Base-by-base conservation (phyloP, 2,797 vertebrate genomes). In the Macroramphosus scolopax region DNA sequence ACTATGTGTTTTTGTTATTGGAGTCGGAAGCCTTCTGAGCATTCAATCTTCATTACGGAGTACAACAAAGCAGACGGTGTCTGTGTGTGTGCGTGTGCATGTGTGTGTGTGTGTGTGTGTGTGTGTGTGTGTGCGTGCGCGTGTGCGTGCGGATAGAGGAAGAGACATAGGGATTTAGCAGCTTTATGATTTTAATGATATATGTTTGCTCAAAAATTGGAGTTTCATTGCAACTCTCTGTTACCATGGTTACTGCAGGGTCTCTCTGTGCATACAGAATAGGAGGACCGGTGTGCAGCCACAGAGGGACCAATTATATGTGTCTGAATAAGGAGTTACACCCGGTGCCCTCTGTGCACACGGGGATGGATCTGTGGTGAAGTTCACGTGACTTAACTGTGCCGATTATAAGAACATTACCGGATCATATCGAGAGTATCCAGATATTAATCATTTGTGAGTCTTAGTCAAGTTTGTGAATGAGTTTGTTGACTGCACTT, bases 231-330 rank as follows among this genome's bases (percentile, higher is more conserved):
- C 41, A 71, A 66, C 40, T 61, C 54, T 62, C 53, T 44, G 86
- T 88, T 85, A 61, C 83, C 74, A 83, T 87, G 81, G 73, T 50
- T 68, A 87, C 83, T 34, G 63, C 42, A 51, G 48, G 63, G 45
- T 28, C 57, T 58, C 36, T 53, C 28, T 26, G 56, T 62, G 62
- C 59, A 69, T 75, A 74, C 51, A 66, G 53, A 70, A 62, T 17
- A 35, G 47, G 59, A 47, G 5, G 22, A 51, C 55, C 56, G 50
- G 38, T 51, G 53, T 31, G 38, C n/a, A 17, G 52, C 48, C 81
- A 43, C 81, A 54, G 18, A 59, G 84, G 84, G 80, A 77, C 82
- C 81, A 87, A 87, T 88, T 86, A 85, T 77, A 37, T 64, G 35
- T 54, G 43, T 46, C 10, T 48, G 38, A 65, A 62, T 60, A 47